Base-by-base conservation (phyloP, 2,797 vertebrate genomes). In the Dryobates pubescens region DNA sequence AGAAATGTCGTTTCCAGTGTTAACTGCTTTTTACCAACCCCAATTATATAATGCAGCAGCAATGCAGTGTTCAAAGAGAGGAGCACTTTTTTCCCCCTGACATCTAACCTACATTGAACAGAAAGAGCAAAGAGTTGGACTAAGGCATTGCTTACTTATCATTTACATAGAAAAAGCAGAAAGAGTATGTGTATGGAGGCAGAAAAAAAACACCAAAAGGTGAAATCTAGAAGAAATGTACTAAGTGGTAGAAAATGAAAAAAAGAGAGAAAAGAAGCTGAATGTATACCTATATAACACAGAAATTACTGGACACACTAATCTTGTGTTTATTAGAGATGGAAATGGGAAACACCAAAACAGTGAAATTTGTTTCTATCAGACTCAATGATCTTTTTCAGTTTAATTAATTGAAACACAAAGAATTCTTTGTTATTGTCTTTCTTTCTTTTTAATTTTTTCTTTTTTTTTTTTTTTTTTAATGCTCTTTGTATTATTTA, bases 1-100 rank as follows among this genome's bases (percentile, higher is more conserved):
- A 82, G 64, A 89, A 87, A 88, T 68, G 89, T 87, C 58, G 86
- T 94, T 77, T 92, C 34, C 36, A 68, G 17, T 56, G 53, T 90
- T 95, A 96, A 84, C 38, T 73, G 49, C 36, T 81, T 92, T 90
- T 89, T 68, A 61, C 14, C 38, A 74, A 9, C 26, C 11, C 38
- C 11, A 32, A 69, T 90, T 89, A 86, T 26, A 59, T 64, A 86
- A 93, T 43, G n/a, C 13, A 78, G 49, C 20, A 82, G 51, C 30
- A 17, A 32, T 41, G 43, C 18, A 64, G 32, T 45, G 26, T 41
- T 85, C 79, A 38, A 59, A 75, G 70, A 72, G 8, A 32, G 16
- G 10, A 43, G 10, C 3, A 3, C 17, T 80, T 54, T 11, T 69
- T 79, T 93, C 76, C 47, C 49, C 49, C 29, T 76, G 19, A 4